Conservation (phyloP, 1,140 invertebrate species). For the Araneus ventricosus region DNA sequence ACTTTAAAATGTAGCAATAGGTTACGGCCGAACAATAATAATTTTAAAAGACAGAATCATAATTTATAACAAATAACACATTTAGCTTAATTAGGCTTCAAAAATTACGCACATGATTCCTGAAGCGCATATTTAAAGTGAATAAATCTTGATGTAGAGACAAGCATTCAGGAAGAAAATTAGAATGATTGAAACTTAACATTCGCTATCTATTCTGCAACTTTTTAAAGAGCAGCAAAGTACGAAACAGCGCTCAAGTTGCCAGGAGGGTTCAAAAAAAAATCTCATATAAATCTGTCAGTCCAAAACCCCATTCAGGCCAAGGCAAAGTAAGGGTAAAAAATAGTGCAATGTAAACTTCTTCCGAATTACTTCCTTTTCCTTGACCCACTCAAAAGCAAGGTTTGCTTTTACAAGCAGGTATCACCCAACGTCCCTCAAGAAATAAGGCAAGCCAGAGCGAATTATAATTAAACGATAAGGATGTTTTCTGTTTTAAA, state of each 20-base stretch:
- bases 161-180: no score
- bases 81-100: no score
- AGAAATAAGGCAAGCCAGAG: neutral
- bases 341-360: slow-evolving; percentile 42
- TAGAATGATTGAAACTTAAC: no score
- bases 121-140: no score
- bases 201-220: no score
- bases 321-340: slow-evolving; percentile 57
- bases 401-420: slow-evolving; percentile 20
- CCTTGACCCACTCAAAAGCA: slow-evolving; percentile 58
- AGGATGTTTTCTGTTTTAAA: neutral
- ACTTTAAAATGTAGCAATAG: no score
- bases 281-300: neutral
- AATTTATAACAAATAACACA: no score
- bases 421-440: slow-evolving; percentile 32
- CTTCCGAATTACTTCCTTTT: slow-evolving; percentile 38
- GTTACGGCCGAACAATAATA: no score
- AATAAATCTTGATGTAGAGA: no score
- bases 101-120: no score
- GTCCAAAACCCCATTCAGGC: slow-evolving; percentile 40
- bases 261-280: neutral
- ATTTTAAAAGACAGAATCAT: no score
- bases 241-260: neutral
- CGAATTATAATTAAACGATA: slow-evolving; percentile 3
- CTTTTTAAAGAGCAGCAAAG: no score